Percentiles rank a stretch among this genome's conserved stretches.
Evolutionary conservation across 2,113 vertebrate species (phyloP).

Genomic region (Caranx ignobilis): DNA sequence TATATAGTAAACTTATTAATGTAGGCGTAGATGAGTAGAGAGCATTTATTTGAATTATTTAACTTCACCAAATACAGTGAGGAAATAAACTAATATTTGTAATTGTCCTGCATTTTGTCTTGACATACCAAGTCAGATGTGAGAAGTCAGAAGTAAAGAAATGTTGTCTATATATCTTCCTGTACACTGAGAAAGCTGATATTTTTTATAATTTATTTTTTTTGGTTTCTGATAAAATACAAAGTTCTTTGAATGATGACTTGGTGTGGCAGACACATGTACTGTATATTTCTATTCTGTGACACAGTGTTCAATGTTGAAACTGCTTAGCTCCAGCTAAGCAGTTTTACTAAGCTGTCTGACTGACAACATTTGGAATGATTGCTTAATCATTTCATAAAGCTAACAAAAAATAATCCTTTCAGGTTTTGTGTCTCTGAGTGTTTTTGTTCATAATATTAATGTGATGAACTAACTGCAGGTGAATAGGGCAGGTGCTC

Average conservation of each 20-base stretch:
- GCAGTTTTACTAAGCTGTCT: conserved; percentile 10
- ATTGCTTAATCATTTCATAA: conserved; percentile 20
- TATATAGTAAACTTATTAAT: conserved; percentile 16
- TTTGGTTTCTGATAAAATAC: background rate
- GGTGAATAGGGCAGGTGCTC: background rate
- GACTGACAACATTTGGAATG: conserved; percentile 25
- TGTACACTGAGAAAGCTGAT: conserved; percentile 22
- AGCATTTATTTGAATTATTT: conserved; percentile 60
- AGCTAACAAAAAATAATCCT: conserved; percentile 10
- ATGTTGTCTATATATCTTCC: conserved; percentile 19
- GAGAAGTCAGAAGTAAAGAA: conserved; percentile 28
- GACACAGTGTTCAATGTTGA: conserved; percentile 54
- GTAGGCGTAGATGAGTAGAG: conserved; percentile 32
- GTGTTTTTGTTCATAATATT: background rate
- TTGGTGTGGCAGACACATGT: background rate
- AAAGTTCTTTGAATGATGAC: conserved; percentile 32
- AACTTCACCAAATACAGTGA: conserved; percentile 16
- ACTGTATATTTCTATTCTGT: conserved; percentile 33
- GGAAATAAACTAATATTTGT: conserved; percentile 30
- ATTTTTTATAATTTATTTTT: background rate
- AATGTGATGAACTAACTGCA: background rate
- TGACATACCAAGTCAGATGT: conserved; percentile 32
- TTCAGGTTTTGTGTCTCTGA: background rate
- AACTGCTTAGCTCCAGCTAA: conserved; percentile 27
- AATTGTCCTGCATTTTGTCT: conserved; percentile 5